Conservation (phyloP, 1,140 invertebrate species). For the Arctopsyche grandis region DNA sequence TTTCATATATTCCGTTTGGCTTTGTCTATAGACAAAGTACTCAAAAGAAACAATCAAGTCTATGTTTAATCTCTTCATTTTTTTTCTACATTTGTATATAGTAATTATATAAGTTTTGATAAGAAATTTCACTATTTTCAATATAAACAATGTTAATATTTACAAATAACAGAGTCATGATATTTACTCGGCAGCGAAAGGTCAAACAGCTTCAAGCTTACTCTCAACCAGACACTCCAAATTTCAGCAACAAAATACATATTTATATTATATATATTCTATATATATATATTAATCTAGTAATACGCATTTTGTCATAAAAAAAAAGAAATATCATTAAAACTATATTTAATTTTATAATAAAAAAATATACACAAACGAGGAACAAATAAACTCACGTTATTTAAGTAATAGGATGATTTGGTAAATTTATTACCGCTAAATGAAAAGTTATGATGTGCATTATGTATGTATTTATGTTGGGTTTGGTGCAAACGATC, state of each 20-base stretch:
- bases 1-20: conserved; percentile 38
- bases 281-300: conserved; percentile 48
- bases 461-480: too few relatives aligned
- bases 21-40: conserved; percentile 34
- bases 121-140: conserved; percentile 54
- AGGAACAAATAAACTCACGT: conserved; percentile 54
- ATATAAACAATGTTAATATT: conserved; percentile 51
- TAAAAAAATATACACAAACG: conserved; percentile 47
- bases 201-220: conserved; percentile 40
- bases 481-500: too few relatives aligned
- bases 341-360: conserved; percentile 40
- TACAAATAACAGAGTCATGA: conserved; percentile 47
- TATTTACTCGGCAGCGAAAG: conserved; percentile 42
- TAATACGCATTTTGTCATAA: conserved; percentile 52
- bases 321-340: conserved; percentile 45
- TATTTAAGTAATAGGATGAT: conserved; percentile 53
- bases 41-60: conserved; percentile 40
- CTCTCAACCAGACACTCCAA: conserved; percentile 42
- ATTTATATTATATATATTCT: conserved; percentile 23
- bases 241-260: conserved; percentile 28
- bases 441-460: conserved; percentile 41
- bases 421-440: conserved; percentile 41
- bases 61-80: conserved; percentile 52
- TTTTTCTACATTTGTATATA: conserved; percentile 53
- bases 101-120: conserved; percentile 50